Percentiles rank a stretch among this genome's conserved stretches.
phyloP scores from a whole-genome alignment of 2,888 invertebrate species.

The Pycnomerus fuliginosus region DNA sequence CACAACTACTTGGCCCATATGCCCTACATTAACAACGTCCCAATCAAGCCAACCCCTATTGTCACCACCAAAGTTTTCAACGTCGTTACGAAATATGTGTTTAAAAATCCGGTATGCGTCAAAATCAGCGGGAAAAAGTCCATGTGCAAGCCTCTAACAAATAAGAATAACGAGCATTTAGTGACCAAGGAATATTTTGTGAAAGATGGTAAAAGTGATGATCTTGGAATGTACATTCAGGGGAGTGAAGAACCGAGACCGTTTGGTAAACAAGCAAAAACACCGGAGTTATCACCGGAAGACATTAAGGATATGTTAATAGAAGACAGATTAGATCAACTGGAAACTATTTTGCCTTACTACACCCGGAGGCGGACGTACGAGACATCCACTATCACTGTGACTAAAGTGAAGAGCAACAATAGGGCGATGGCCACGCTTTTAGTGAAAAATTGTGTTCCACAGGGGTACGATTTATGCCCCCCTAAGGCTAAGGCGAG shows the following conservation, averaged over 20 bases:
- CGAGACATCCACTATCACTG: slow-evolving; percentile 48
- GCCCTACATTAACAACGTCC: slow-evolving; percentile 43
- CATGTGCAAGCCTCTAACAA: slow-evolving; percentile 29
- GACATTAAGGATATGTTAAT: slow-evolving; percentile 44
- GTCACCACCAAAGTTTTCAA: slow-evolving; percentile 47
- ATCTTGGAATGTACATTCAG: slow-evolving; percentile 22
- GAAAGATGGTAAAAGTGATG: slow-evolving; percentile 23
- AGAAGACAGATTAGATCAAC: slow-evolving; percentile 48
- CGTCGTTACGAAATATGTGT: slow-evolving; percentile 47
- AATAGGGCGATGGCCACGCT: slow-evolving; percentile 46
- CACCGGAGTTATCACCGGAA: slow-evolving; percentile 35
- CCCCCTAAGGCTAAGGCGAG: slow-evolving; percentile 34
- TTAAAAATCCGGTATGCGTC: slow-evolving; percentile 48
- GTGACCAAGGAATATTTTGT: slow-evolving; percentile 47
- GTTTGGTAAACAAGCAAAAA: slow-evolving; percentile 29
- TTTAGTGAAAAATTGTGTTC: slow-evolving; percentile 49
- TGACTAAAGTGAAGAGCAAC: slow-evolving; percentile 46
- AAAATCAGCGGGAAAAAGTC: slow-evolving; percentile 42
- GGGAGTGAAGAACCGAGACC: slow-evolving; percentile 35
- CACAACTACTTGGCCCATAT: slow-evolving; percentile 44
- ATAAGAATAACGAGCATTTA: slow-evolving; percentile 36
- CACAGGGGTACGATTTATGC: slow-evolving; percentile 46
- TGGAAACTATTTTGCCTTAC: slow-evolving; percentile 48
- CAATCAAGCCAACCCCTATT: slow-evolving; percentile 45
- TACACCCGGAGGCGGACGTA: slow-evolving; percentile 46